Evolutionary conservation across 2,888 invertebrate genomes (phyloP).

Genomic region (Drosophila tripunctata): DNA sequence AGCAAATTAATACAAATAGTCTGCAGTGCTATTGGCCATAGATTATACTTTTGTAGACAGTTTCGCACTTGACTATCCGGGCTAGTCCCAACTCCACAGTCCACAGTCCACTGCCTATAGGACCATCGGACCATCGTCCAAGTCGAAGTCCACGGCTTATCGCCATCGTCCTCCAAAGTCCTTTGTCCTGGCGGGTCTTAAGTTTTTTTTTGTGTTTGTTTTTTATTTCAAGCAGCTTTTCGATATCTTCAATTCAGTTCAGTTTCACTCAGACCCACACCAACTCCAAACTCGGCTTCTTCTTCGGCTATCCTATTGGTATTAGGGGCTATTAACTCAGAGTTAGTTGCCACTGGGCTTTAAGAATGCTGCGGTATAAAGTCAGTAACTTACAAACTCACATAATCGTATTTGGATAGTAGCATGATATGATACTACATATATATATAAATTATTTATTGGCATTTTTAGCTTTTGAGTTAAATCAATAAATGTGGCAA

Average conservation of each 20-base stretch:
- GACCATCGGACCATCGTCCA: no score
- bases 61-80: slow-evolving; percentile 54
- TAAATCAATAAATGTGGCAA: slow-evolving; percentile 37
- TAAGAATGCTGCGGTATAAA: slow-evolving; percentile 46
- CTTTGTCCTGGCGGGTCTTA: slow-evolving; percentile 30
- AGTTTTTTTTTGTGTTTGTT: slow-evolving; percentile 1
- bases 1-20: slow-evolving; percentile 79
- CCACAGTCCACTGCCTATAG: slow-evolving; percentile 1
- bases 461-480: slow-evolving; percentile 73
- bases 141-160: slow-evolving; percentile 12
- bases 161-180: background rate
- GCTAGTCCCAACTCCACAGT: no score
- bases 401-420: background rate
- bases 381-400: background rate
- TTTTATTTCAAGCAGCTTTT: slow-evolving; percentile 29
- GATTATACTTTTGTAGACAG: slow-evolving; percentile 75
- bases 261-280: no score
- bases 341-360: slow-evolving; percentile 47
- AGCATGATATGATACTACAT: slow-evolving; percentile 5
- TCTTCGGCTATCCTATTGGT: slow-evolving; percentile 14
- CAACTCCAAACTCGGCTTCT: no score
- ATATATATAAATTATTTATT: slow-evolving; percentile 73
- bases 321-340: slow-evolving; percentile 25
- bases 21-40: slow-evolving; percentile 72
- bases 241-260: slow-evolving; percentile 33